Evolutionary conservation across 2,797 vertebrate genomes (phyloP).

Genomic region (Sorex maritimensis): DNA sequence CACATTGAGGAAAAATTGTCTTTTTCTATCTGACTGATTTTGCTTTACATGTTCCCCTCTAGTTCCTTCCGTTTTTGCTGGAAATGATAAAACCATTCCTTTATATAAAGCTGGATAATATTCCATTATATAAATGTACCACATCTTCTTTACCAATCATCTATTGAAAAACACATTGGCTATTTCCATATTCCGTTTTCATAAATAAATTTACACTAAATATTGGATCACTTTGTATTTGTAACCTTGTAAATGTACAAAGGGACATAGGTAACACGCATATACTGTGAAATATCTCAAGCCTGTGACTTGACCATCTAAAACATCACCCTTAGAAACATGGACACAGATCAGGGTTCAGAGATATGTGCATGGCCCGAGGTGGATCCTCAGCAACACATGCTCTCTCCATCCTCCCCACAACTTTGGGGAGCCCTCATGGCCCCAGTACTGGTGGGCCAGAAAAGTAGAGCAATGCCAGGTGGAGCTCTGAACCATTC

Average conservation of each 20-base stretch:
- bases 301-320: neutral
- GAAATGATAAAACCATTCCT: neutral
- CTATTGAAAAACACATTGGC: neutral
- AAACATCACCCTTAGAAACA: no score
- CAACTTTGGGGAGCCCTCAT: no score
- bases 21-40: neutral
- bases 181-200: neutral
- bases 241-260: neutral
- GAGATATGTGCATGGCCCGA: no score
- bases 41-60: neutral
- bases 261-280: neutral
- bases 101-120: neutral
- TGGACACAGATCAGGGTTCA: no score
- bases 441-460: no score
- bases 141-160: neutral
- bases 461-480: no score
- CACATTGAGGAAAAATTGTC: neutral
- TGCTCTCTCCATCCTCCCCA: no score
- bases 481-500: no score
- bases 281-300: neutral
- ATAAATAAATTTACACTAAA: neutral
- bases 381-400: no score
- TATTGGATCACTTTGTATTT: slow-evolving; percentile 20
- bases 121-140: neutral
- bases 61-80: neutral